Evolutionary conservation across 2,888 invertebrate species (phyloP), one percentile per base, ranked within the genome.

Genomic region (Megamerina dolium): DNA sequence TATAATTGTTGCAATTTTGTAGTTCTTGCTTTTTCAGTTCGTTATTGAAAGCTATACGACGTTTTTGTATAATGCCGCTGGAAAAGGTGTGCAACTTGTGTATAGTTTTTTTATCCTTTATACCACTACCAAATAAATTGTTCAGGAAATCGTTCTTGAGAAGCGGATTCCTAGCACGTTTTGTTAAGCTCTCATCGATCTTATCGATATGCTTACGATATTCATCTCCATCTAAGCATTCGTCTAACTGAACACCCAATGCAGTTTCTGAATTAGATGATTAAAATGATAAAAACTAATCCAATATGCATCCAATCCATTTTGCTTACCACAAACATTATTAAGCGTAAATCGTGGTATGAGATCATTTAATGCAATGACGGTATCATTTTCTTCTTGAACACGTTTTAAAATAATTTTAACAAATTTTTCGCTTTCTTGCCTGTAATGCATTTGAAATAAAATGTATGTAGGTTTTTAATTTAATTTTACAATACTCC

Each of bases 341-440:
- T 64, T 64, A 4, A 64, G 50, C 5, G 65, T 62, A 4, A 64
- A 54, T n/a, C 55, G 54, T 1, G 65, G 65, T 45, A 64, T 61
- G 2, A 59, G 17, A 18, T 60, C 54, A 32, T 55, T 60, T 1
- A 65, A 47, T 4, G 45, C 38, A 4, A 55, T 35, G 9, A 37
- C 26, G 9, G 45, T 43, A 8, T 43, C 29, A 10, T 30, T 27
- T 3, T 23, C 37, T 13, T 43, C 38, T 21, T 9, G 4, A 1
- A 2, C 27, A 18, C 8, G 13, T 23, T 19, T 52, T 16, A 2
- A 62, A 43, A 18, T 6, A 10, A 43, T 29, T 3, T 52, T 43
- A 2, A 56, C 43, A 19, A 64, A 53, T 12, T 63, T 64, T 6
- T 41, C 34, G 37, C 64, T 61, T 45, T 64, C 63, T 33, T 62